These are phyloP conservation scores for Clarias platycephalus DNA, from an alignment of 2,797 vertebrate species.

Conservation along the genomic window DNA sequence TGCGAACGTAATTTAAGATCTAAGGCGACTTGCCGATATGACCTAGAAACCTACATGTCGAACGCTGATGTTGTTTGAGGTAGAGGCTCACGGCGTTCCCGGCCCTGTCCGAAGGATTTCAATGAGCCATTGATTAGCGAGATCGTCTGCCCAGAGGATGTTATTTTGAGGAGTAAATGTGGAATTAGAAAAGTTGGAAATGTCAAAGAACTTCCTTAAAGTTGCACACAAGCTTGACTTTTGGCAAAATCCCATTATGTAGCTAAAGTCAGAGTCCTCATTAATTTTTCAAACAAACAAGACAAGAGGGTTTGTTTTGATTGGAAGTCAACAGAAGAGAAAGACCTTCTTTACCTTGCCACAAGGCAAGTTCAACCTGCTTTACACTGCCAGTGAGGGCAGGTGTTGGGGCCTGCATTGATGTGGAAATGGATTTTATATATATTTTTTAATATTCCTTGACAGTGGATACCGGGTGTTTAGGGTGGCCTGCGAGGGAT, in stretches of 20 bases:
- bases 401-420: slow-evolving; percentile 73
- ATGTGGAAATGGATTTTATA: slow-evolving; percentile 82
- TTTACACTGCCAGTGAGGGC: slow-evolving; percentile 65
- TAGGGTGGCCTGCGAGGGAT: slow-evolving; percentile 72
- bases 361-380: slow-evolving; percentile 76
- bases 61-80: neutral
- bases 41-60: neutral
- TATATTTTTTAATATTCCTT: slow-evolving; percentile 69
- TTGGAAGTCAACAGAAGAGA: slow-evolving; percentile 53
- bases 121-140: neutral
- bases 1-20: slow-evolving; percentile 22
- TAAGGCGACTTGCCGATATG: slow-evolving; percentile 12
- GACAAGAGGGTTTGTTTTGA: slow-evolving; percentile 52
- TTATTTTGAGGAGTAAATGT: neutral
- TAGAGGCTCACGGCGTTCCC: neutral
- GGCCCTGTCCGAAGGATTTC: slow-evolving; percentile 9
- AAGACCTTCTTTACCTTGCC: slow-evolving; percentile 59
- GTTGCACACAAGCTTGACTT: slow-evolving; percentile 38
- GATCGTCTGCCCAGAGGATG: neutral
- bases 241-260: slow-evolving; percentile 39
- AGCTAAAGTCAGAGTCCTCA: slow-evolving; percentile 44
- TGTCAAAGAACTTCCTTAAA: slow-evolving; percentile 42
- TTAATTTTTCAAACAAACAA: slow-evolving; percentile 58
- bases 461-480: slow-evolving; percentile 74
- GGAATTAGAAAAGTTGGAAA: slow-evolving; percentile 45